Evolutionary conservation across 2,797 vertebrate species (phyloP), one percentile per base, ranked within the genome.

Genomic region (Eidolon dupreanum): DNA sequence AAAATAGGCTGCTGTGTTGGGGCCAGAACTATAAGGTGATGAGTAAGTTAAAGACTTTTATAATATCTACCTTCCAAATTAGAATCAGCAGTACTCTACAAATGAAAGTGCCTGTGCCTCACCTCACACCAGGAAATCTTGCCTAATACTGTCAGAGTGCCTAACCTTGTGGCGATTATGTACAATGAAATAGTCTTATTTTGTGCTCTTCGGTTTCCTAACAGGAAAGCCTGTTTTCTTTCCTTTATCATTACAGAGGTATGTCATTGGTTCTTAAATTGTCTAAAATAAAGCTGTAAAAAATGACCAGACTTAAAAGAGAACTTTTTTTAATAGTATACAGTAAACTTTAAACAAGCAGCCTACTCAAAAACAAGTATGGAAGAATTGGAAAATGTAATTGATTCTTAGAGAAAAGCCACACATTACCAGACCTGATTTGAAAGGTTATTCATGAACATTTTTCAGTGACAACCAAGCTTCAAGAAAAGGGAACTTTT

Each of bases 31-130:
- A 90, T 13, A 90, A 88, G 28, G 43, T 96, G 53, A 89, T 73
- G 26, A 91, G 78, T 66, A 86, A 74, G 71, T 96, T 93, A 11
- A 57, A 78, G 88, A 93, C 75, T 96, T 97, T 96, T 96, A 95
- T 95, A 94, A 96, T 88, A 86, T 95, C 79, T 98, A 95, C 96
- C 91, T 98, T 93, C 91, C 89, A 96, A 97, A 95, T 96, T 95
- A 97, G 98, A 96, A 2, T 87, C 89, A 98, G 95, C 92, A 98
- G 97, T 95, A 93, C 96, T 89, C 91, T 88, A 71, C 91, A 95
- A 93, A 94, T 96, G 70, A 84, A 98, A 99, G 98, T 98, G 98
- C 98, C 98, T 98, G 98, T 94, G 36, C 98, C 96, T 98, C 97
- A 96, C 97, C 94, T 98, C 96, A 89, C 95, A 97, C 81, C 83